phyloP scores from a whole-genome alignment of 2,113 vertebrate genomes.

The Pycnonotus jocosus region DNA sequence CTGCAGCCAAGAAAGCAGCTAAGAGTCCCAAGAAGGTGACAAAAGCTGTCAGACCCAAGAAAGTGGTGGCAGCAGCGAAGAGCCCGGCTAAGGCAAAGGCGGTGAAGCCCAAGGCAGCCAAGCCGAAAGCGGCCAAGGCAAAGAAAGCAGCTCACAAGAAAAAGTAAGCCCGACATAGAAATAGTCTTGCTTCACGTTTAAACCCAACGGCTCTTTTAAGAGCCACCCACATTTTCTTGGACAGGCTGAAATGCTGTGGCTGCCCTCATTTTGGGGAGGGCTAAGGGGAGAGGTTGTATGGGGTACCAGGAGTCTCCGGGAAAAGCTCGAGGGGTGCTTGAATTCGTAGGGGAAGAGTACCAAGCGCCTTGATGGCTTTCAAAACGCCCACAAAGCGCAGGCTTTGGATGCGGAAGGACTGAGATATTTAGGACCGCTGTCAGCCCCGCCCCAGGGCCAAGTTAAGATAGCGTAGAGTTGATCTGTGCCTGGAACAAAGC shows the following conservation, averaged over 20 bases:
- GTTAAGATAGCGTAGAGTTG: too few relatives aligned
- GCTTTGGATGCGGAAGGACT: neutral
- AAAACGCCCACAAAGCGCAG: accelerated
- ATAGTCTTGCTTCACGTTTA: accelerated
- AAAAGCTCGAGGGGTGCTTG: too few relatives aligned
- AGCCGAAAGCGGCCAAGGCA: neutral
- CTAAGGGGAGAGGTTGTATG: accelerated
- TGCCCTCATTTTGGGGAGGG: accelerated
- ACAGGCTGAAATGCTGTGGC: neutral
- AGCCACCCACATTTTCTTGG: neutral
- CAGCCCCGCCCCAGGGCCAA: accelerated
- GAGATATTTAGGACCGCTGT: accelerated
- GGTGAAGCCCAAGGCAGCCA: neutral
- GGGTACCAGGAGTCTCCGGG: accelerated
- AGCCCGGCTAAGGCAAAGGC: neutral
- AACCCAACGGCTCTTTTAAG: constrained; percentile 18
- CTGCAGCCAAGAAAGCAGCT: neutral
- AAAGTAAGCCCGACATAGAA: neutral
- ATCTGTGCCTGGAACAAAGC: accelerated
- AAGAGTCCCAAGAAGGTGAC: constrained; percentile 33
- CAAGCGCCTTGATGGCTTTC: neutral
- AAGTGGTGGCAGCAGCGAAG: accelerated
- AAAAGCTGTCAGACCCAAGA: neutral
- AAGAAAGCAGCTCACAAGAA: neutral
- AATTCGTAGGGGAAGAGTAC: neutral